Evolutionary conservation across 1,140 invertebrate genomes (phyloP), one percentile per base, ranked within the genome.

Genomic region (Phocides pigmalion): DNA sequence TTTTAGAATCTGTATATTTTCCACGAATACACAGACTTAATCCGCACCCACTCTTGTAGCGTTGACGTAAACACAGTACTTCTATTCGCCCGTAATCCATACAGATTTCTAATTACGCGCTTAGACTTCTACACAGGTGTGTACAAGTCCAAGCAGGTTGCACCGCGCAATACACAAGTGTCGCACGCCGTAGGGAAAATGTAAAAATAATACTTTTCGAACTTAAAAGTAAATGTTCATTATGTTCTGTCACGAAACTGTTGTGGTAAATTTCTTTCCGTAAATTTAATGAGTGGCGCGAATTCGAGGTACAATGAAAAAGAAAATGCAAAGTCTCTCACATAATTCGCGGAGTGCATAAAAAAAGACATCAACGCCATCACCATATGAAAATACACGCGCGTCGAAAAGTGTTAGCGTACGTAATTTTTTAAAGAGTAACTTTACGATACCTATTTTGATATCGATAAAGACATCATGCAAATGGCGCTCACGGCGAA

Each of bases 381-480:
- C 20, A 16, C 20, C 44, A 37, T 51, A 37, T 51, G 9, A 4
- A 4, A 35, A 22, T 58, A 58, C 54, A 32, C 9, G 12, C 22
- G 22, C 14, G 54, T 32, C 14, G 41, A 58, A 58, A 58, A 44
- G 41, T 32, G 54, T 32, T 58, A 59, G 41, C 25, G 42, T 46
- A 59, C 25, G 54, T 59, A 59, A 59, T 59, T 59, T 59, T 59
- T 59, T 59, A 46, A 59, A 59, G 41, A 44, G 54, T 5, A 44
- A 59, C 41, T 42, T 59, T 59, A 59, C 50, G 50, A 53, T 59
- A 59, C n/a, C n/a, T 47, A 59, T 59, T 59, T 59, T 70, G 64
- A 44, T 64, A 67, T 70, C 68, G 47, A 70, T 70, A 68, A 70
- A 68, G 68, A 66, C 62, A 63, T 42, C 58, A 65, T 70, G 63